These are phyloP conservation scores for Synergus itoensis DNA, from an alignment of 2,888 invertebrate genomes.

Conservation along the genomic window DNA sequence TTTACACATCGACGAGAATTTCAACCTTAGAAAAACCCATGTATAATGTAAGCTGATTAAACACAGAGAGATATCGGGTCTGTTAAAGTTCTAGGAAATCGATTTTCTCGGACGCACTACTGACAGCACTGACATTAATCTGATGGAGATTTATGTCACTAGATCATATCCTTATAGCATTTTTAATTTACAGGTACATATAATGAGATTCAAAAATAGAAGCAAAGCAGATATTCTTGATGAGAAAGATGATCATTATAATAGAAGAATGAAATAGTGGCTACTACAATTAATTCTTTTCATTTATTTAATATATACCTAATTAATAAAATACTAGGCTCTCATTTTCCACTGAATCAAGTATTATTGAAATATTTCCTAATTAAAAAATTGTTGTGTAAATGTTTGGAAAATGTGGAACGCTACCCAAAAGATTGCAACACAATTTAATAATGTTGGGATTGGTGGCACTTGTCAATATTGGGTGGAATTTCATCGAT, in stretches of 20 bases:
- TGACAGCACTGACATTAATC: neutral
- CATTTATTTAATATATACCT: no score
- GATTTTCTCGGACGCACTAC: conserved; percentile 11
- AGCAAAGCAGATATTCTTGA: neutral
- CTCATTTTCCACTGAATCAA: no score
- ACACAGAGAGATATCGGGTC: conserved; percentile 1
- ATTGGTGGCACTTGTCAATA: neutral
- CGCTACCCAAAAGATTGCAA: no score
- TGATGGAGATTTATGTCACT: conserved; percentile 1
- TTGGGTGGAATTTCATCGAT: neutral
- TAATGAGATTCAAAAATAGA: neutral
- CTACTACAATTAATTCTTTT: no score
- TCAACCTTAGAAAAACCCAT: neutral
- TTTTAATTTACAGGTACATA: no score
- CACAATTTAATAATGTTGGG: neutral
- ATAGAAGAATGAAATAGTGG: no score
- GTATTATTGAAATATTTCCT: no score
- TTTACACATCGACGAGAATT: neutral
- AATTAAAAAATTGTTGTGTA: neutral
- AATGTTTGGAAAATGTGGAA: neutral
- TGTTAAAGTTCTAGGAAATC: conserved; percentile 9
- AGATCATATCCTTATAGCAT: neutral
- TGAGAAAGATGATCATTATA: no score
- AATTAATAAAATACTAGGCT: no score
- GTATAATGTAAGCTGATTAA: conserved; percentile 28